These are phyloP conservation scores for Chaetorhynchus papuensis DNA, from an alignment of 2,113 vertebrate species.

Conservation along the genomic window DNA sequence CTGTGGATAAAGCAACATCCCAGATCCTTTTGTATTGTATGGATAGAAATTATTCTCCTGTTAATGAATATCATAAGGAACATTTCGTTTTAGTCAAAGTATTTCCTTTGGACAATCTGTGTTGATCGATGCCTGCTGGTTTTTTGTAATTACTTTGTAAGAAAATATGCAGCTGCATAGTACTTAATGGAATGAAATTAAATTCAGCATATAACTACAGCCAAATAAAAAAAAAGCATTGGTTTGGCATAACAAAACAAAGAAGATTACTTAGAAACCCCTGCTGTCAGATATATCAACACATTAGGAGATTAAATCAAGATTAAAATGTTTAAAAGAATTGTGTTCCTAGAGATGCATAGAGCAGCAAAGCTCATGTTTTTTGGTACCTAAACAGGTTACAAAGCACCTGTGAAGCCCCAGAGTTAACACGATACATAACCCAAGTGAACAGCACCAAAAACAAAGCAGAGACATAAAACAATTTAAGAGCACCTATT, in stretches of 20 bases:
- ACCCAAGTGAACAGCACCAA: neutral
- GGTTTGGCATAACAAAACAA: conserved; percentile 9
- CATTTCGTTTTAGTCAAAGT: neutral
- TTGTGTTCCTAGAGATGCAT: neutral
- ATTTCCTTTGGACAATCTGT: conserved; percentile 5
- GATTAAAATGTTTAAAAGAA: neutral
- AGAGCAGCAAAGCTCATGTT: neutral
- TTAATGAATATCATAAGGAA: neutral
- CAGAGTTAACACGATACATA: neutral
- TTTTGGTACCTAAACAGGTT: neutral
- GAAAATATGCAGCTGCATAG: neutral
- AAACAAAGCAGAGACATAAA: neutral
- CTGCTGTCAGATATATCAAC: conserved; percentile 9
- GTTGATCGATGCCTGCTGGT: conserved; percentile 14
- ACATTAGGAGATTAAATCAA: conserved; percentile 29
- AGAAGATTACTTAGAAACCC: conserved; percentile 7
- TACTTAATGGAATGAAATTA: conserved; percentile 22
- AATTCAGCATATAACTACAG: neutral
- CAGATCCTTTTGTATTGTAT: neutral
- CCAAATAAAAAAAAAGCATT: neutral
- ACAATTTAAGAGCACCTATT: neutral
- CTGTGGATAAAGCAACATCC: neutral
- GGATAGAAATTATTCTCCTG: neutral
- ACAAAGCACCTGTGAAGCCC: neutral
- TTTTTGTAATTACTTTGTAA: conserved; percentile 36